Evolutionary conservation across 2,888 invertebrate species (phyloP).

Genomic region (Alviniconcha strummeri): DNA sequence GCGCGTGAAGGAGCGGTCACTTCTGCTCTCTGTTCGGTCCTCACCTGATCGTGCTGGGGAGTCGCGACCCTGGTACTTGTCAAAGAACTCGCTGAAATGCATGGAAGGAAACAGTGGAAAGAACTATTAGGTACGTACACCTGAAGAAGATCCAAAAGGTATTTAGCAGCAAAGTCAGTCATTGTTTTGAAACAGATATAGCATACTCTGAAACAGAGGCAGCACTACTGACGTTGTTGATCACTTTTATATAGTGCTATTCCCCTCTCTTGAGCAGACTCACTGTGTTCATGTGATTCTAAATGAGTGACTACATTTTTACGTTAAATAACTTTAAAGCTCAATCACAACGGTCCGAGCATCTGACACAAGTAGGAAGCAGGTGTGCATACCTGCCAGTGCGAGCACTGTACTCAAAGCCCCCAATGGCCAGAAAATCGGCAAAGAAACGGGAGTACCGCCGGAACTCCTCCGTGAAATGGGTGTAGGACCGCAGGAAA

Average conservation of each 20-base stretch:
- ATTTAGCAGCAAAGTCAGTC: too few species aligned
- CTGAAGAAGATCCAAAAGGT: too few species aligned
- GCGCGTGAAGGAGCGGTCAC: slow-evolving; percentile 32
- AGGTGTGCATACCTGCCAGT: slow-evolving; percentile 56
- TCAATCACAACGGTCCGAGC: too few species aligned
- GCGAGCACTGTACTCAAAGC: slow-evolving; percentile 66
- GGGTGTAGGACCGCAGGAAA: slow-evolving; percentile 53
- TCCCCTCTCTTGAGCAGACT: too few species aligned
- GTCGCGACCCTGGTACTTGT: slow-evolving; percentile 52
- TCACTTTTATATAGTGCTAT: too few species aligned
- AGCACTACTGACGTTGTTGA: too few species aligned
- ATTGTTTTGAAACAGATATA: too few species aligned
- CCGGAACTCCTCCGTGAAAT: slow-evolving; percentile 56
- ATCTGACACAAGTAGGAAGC: too few species aligned
- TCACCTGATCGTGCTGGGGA: slow-evolving; percentile 46
- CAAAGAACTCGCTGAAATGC: slow-evolving; percentile 62
- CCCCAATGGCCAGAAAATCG: slow-evolving; percentile 70
- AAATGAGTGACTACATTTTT: too few species aligned
- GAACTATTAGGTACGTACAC: neutral
- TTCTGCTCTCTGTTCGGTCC: slow-evolving; percentile 34
- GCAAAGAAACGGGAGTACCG: slow-evolving; percentile 62
- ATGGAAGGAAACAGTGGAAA: neutral
- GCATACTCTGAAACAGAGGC: too few species aligned
- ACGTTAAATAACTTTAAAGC: neutral
- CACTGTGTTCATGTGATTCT: too few species aligned